Conservation (phyloP, 2,888 invertebrate species). For the Pristionchus japonicus region DNA sequence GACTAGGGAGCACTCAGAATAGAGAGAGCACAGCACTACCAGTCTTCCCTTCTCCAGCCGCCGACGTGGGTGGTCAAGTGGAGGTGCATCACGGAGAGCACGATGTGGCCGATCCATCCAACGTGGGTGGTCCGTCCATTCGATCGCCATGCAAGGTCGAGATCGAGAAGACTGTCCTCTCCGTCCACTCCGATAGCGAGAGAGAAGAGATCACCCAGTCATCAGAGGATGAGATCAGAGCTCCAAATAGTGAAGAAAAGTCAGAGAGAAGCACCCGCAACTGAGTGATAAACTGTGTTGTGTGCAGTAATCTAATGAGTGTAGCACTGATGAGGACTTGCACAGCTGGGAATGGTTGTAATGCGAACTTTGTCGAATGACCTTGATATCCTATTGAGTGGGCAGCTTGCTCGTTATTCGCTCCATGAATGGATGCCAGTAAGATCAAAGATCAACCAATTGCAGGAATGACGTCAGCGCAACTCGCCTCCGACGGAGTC, state of each 20-base stretch:
- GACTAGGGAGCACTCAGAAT: no score
- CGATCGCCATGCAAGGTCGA: neutral
- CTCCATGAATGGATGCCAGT: no score
- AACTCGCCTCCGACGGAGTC: neutral
- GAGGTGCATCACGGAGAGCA: neutral
- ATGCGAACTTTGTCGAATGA: neutral
- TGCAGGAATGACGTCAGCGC: neutral
- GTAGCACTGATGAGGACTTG: neutral
- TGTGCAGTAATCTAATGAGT: neutral
- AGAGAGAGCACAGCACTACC: no score
- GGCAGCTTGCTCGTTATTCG: no score
- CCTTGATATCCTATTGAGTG: no score
- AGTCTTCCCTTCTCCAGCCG: neutral
- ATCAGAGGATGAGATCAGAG: neutral
- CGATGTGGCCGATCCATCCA: neutral
- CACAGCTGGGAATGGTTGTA: neutral
- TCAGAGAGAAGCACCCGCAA: neutral
- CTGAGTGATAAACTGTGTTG: neutral
- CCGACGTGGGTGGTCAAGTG: slow-evolving; percentile 26
- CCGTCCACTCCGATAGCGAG: neutral
- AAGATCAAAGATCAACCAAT: neutral
- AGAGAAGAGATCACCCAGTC: neutral
- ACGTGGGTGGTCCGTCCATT: neutral
- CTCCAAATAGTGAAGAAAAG: neutral
- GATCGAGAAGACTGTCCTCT: neutral